Percentiles rank a stretch among this genome's conserved stretches.
Conservation (phyloP, 2,113 vertebrate species). For the Struthio camelus region DNA sequence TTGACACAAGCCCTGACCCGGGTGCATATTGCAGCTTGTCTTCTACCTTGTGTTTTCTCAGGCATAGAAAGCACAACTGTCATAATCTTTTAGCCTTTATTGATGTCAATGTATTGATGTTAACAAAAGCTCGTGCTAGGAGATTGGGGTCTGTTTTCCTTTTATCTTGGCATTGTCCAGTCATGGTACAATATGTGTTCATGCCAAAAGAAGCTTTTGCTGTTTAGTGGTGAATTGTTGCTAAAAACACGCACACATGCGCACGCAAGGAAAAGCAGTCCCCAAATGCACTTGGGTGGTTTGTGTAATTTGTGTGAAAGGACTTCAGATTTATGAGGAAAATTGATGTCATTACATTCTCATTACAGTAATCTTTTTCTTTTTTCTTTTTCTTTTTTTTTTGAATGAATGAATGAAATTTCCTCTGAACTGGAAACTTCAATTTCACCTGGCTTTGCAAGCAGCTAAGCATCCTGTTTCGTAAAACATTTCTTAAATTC, state of each 20-base stretch:
- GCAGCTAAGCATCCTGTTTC: not conserved
- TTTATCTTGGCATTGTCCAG: not conserved
- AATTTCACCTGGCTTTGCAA: not conserved
- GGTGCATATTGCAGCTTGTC: conserved; percentile 15
- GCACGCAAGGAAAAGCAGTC: not conserved
- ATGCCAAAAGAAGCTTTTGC: not conserved
- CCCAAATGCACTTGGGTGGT: not conserved
- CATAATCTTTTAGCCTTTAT: not conserved
- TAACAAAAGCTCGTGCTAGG: not conserved
- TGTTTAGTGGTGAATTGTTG: not conserved
- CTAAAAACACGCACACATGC: not conserved
- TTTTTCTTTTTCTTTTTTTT: not conserved
- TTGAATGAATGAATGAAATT: not conserved
- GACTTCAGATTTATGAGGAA: not conserved
- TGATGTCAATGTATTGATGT: conserved; percentile 15
- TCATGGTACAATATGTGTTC: not conserved
- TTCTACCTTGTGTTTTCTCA: conserved; percentile 7
- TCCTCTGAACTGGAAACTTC: not conserved
- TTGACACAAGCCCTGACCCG: conserved; percentile 34
- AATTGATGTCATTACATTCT: not conserved
- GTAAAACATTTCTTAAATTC: not conserved
- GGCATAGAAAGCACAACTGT: not conserved
- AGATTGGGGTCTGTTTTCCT: not conserved
- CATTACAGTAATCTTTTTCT: not conserved
- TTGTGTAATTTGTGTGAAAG: not conserved